These are phyloP conservation scores for Cataglyphis altisquamis DNA, from an alignment of 2,888 invertebrate genomes.

Conservation along the genomic window DNA sequence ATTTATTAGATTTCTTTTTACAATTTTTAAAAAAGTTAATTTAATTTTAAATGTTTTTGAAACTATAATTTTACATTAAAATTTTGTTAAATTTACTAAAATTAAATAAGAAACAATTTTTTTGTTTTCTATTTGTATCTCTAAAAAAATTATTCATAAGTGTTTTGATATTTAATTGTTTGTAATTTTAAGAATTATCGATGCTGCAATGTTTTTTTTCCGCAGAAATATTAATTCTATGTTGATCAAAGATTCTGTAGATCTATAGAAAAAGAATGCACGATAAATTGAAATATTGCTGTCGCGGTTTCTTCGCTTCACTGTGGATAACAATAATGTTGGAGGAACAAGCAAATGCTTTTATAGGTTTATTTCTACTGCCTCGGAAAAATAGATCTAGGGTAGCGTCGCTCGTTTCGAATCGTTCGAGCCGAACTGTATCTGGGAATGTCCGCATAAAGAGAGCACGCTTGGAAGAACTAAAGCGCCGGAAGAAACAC, in stretches of 20 bases:
- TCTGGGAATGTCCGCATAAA: slow-evolving; percentile 55
- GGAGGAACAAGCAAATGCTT: background rate
- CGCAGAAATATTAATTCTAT: background rate
- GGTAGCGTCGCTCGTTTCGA: slow-evolving; percentile 53
- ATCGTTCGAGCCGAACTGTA: slow-evolving; percentile 57
- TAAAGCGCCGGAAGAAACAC: slow-evolving; percentile 71
- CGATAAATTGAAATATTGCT: background rate
- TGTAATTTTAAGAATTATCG: background rate
- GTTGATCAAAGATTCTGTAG: background rate
- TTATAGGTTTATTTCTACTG: slow-evolving; percentile 21
- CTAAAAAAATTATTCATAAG: background rate
- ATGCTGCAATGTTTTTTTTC: background rate
- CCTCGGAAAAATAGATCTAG: slow-evolving; percentile 6
- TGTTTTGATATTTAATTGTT: background rate
- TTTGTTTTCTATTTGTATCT: background rate
- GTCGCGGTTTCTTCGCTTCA: background rate
- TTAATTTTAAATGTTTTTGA: background rate
- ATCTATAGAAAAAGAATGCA: background rate
- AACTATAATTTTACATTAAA: background rate
- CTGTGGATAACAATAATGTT: slow-evolving; percentile 8
- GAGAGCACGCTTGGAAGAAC: slow-evolving; percentile 51
- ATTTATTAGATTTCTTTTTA: background rate
- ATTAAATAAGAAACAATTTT: background rate
- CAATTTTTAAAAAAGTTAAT: background rate
- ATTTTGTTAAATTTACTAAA: background rate